Conservation (phyloP, 2,113 vertebrate genomes). For the Sander lucioperca region DNA sequence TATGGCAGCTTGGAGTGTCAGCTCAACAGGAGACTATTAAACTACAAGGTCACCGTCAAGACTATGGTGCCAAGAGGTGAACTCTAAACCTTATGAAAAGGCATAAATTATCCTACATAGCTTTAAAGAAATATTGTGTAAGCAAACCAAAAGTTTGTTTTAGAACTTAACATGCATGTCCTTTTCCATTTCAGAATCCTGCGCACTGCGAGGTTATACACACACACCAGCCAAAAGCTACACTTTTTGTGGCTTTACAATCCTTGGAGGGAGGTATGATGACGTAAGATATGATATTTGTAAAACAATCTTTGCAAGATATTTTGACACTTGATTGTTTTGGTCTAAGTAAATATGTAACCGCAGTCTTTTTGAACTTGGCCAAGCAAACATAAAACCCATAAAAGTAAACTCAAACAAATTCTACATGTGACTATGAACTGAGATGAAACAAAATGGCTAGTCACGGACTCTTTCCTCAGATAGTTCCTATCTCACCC, state of each 20-base stretch:
- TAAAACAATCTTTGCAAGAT: conserved; percentile 50
- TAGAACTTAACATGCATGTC: conserved; percentile 30
- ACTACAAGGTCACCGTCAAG: conserved; percentile 53
- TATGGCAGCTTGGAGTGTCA: conserved; percentile 35
- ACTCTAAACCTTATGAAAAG: conserved; percentile 29
- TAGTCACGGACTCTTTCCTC: conserved; percentile 32
- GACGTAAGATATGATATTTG: conserved; percentile 33
- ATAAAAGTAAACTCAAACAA: conserved; percentile 14
- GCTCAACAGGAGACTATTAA: conserved; percentile 33
- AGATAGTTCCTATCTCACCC: conserved; percentile 53
- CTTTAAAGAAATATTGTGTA: conserved; percentile 35
- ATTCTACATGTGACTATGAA: not conserved
- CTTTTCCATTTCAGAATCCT: conserved; percentile 22
- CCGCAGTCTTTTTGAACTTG: conserved; percentile 12
- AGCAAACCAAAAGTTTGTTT: conserved; percentile 53
- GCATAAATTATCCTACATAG: conserved; percentile 25
- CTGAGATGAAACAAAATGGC: conserved; percentile 38
- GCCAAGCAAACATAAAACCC: conserved; percentile 28
- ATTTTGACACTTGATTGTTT: conserved; percentile 53
- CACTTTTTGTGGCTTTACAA: conserved; percentile 47
- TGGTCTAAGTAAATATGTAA: conserved; percentile 42
- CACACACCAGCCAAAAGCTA: conserved; percentile 31
- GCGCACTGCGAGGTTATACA: conserved; percentile 28
- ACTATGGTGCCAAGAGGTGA: conserved; percentile 37
- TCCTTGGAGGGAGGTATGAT: conserved; percentile 1